A percentile compares a stretch with the other conserved stretches of the same genome.
phyloP scores from a whole-genome alignment of 92 coral and sea anemone genomes.

The Epizoanthus rinbou region DNA sequence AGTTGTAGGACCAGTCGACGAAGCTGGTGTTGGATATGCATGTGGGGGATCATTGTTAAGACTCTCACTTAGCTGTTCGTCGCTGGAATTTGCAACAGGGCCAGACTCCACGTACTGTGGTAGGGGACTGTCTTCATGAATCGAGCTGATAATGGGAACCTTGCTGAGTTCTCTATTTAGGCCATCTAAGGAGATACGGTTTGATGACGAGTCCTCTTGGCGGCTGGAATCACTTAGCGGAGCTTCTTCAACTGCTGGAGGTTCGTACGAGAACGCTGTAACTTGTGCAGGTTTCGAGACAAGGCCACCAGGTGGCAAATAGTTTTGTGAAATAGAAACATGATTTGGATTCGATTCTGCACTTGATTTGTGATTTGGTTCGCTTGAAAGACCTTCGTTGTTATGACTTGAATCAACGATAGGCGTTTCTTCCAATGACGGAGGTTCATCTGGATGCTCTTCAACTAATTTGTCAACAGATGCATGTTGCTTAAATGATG shows the following conservation, averaged over 20 bases:
- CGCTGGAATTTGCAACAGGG: conserved; percentile 28
- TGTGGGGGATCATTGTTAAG: neutral
- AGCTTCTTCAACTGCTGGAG: conserved; percentile 39
- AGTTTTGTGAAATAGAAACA: conserved; percentile 16
- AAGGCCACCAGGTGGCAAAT: conserved; percentile 32
- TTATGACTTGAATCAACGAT: neutral
- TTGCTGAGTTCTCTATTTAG: conserved; percentile 18
- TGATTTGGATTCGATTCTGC: conserved; percentile 25
- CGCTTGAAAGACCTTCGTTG: neutral
- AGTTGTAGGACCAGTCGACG: conserved; percentile 31
- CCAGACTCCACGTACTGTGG: conserved; percentile 35
- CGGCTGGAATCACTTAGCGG: conserved; percentile 3
- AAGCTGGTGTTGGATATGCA: conserved; percentile 28
- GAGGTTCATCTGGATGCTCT: conserved; percentile 27
- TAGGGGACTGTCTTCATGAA: conserved; percentile 14
- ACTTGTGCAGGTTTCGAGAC: conserved; percentile 29
- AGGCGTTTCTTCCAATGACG: conserved; percentile 35
- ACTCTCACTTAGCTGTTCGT: neutral
- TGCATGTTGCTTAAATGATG: neutral
- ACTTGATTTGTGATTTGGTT: conserved; percentile 8
- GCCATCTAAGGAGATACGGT: conserved; percentile 11
- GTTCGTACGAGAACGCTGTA: conserved; percentile 27
- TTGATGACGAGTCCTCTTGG: conserved; percentile 10
- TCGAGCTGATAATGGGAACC: conserved; percentile 9
- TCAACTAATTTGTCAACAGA: neutral